Base-by-base conservation (phyloP, 2,113 vertebrate species). In the Mellivora capensis region DNA sequence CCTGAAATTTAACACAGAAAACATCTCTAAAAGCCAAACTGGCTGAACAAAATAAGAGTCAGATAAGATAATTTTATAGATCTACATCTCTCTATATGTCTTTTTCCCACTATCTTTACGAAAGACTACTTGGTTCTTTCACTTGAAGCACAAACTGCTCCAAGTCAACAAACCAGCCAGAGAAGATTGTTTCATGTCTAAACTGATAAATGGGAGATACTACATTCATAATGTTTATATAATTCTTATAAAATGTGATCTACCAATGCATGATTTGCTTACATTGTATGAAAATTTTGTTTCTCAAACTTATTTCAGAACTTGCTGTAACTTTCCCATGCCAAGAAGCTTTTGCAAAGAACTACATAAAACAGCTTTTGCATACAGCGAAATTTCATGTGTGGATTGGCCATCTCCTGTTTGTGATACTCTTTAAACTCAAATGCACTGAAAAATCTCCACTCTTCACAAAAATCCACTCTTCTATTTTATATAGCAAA, bases 261-360 rank as follows among this genome's bases (percentile, higher is more conserved):
- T 81, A 39, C 25, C 10, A 87, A 77, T 4, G 15, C 37, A 94
- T 13, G 2, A 82, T 88, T 44, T 91, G 15, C 42, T 23, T 82
- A 82, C 74, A 62, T 82, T 77, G 14, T n/a, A 91, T 1, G 14
- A 89, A 91, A 90, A 47, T n/a, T 44, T 9, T 95, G 11, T 79
- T 34, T 80, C 90, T 67, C 47, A 69, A 87, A 79, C 64, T 74
- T 94, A 80, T 80, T 94, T 96, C 42, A 87, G 31, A 71, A 87
- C 29, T 52, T 77, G 21, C 14, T 93, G 2, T 49, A 90, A 64
- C 31, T 89, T 95, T 79, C 29, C 54, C 18, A 44, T 79, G 34
- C 6, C 42, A 97, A 87, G 13, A 80, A 4, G 3, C 74, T 90
- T 94, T 72, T 6, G 4, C n/a, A 90, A 85, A 89, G 7, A 90